These are phyloP conservation scores for Acinonyx jubatus DNA, from an alignment of 2,113 vertebrate genomes.

Conservation along the genomic window DNA sequence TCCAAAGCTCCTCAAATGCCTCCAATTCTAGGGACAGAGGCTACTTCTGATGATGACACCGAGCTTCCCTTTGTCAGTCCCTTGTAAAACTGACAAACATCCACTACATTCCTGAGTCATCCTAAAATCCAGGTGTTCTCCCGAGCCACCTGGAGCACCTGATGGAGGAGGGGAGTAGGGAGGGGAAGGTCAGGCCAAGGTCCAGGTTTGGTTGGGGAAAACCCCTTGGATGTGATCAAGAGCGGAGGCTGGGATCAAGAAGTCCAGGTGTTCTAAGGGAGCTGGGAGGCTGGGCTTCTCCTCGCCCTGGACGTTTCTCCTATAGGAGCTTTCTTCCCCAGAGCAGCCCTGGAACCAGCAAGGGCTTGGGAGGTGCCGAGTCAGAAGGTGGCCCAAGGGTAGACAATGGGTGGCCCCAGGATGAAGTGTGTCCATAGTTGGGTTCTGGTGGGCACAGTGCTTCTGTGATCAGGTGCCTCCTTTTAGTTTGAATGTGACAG, in stretches of 20 bases:
- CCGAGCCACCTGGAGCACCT: not conserved
- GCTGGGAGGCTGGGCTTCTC: not conserved
- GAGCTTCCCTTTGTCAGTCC: not conserved
- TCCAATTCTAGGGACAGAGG: not conserved
- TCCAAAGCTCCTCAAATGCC: not conserved
- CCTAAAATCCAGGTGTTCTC: not conserved
- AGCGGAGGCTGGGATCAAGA: not conserved
- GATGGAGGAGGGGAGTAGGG: too few species aligned
- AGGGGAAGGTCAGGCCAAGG: not conserved
- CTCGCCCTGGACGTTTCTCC: not conserved
- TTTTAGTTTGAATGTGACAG: not conserved
- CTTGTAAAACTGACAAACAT: not conserved
- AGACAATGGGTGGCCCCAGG: not conserved
- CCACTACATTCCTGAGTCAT: not conserved
- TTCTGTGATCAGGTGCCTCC: not conserved
- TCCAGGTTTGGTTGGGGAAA: not conserved
- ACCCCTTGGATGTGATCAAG: fast-evolving
- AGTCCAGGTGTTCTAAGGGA: not conserved
- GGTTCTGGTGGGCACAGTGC: not conserved
- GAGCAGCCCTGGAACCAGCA: not conserved
- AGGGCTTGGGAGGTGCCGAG: not conserved
- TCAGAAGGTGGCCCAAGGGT: not conserved
- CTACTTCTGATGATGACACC: not conserved
- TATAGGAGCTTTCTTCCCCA: not conserved
- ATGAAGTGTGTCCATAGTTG: not conserved